Base-by-base conservation (phyloP, 53 echinoderm and acorn worm species). In the Apostichopus leukothele region DNA sequence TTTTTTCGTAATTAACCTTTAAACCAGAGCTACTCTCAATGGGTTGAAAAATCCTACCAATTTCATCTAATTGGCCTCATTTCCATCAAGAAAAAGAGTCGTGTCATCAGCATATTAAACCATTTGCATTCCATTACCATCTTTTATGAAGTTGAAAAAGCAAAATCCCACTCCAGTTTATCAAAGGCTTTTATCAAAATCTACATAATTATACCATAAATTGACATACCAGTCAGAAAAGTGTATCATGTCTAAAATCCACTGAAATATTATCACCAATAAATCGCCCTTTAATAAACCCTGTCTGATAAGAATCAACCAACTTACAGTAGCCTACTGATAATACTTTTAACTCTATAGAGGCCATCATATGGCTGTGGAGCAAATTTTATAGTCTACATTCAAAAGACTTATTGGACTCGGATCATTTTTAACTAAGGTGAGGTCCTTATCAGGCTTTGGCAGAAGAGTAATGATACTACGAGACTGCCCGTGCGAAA, bases 311-410 rank as follows among this genome's bases (percentile, higher is more conserved):
- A n/a, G 75, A 19, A 75, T 75, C 19, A n/a, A 75, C n/a, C 9
- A 75, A 25, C n/a, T 9, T 14, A 5, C n/a, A 39, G 39, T 27
- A 75, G 3, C n/a, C 13, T 61, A 61, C 61, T 61, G 1, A 61
- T 3, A 61, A 61, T 13, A 1, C 13, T 0, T 13, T 61, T 61
- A 13, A 61, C 13, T 11, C 7, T 9, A 11, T 3, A 39, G 26
- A 75, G 11, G 26, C 75, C 19, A 75, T n/a, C n/a, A n/a, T n/a
- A n/a, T 9, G 75, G 75, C 75, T 75, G 3, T 75, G 11, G 75
- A 75, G 18, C 75, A 75, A 75, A 75, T 75, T 75, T 75, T 75
- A 19, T 75, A n/a, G 26, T 75, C 75, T 75, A 75, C 75, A 75
- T 75, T 75, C 4, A 9, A 75, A 75, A 75, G 75, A 75, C 75